Evolutionary conservation across 2,113 vertebrate species (phyloP).

Genomic region (Rissa tridactyla): DNA sequence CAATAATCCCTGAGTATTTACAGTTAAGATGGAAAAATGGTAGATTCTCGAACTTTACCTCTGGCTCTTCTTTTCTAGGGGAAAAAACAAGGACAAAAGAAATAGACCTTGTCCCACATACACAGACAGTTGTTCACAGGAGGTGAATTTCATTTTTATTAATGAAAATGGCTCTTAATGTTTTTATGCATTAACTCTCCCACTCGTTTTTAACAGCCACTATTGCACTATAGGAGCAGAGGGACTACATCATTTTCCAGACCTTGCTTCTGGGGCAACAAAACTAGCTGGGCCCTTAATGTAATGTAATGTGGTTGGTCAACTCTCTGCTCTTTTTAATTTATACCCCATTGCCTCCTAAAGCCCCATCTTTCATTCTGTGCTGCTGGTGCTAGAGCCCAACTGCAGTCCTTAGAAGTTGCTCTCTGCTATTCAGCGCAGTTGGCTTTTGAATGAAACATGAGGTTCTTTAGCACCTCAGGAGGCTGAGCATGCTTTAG

Average conservation of each 20-base stretch:
- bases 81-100: background rate
- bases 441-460: conserved; percentile 55
- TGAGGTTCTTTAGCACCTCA: conserved; percentile 36
- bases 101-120: background rate
- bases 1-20: background rate
- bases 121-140: too few relatives aligned
- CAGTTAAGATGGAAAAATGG: background rate
- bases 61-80: background rate
- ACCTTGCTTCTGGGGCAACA: background rate
- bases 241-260: background rate
- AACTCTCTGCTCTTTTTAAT: background rate
- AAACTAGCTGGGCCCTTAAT: background rate
- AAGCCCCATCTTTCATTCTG: background rate
- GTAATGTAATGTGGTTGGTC: background rate
- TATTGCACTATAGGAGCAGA: background rate
- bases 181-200: background rate
- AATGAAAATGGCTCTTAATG: background rate
- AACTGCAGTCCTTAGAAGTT: background rate
- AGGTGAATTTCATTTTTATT: background rate
- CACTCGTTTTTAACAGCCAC: background rate
- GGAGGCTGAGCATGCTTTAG: conserved; percentile 34
- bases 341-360: background rate
- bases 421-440: background rate
- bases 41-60: background rate
- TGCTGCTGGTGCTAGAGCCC: background rate